Evolutionary conservation across 2,888 invertebrate genomes (phyloP), one percentile per base, ranked within the genome.

Genomic region (Odiellus spinosus): DNA sequence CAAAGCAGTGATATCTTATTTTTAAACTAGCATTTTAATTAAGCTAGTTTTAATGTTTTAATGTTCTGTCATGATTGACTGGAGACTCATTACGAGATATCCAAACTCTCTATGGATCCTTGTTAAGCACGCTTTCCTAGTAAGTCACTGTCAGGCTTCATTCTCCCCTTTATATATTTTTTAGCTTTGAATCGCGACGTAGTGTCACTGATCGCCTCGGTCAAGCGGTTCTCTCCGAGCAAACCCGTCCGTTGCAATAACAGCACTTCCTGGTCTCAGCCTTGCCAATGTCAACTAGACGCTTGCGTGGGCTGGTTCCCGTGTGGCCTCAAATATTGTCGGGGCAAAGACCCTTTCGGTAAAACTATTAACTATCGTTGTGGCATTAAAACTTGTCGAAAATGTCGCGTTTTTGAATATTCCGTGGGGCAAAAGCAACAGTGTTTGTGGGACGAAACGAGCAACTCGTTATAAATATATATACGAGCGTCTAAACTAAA

Each of bases 221-320:
- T 81, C 58, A 78, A 76, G 53, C 74, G 77, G 55, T 82, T 83
- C 62, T 81, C 83, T 49, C 68, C 71, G 14, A 57, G 72, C 52
- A 69, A 71, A 61, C 59, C 57, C 50, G 64, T 52, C 1, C 52
- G 55, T 18, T 63, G 63, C 53, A 56, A 56, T 44, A 60, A 59
- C 44, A 53, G 53, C 34, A 49, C 50, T 53, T 44, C 51, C 38
- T 49, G 50, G 40, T 55, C 54, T 53, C 55, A 62, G 48, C 79
- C 85, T 19, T 90, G 90, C 64, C 75, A 80, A 45, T 90, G 90
- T 64, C 80, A 80, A 46, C 71, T 88, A 58, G 83, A 88, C 71
- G 76, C 80, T 53, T 88, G 88, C 65, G 80, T 91, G 45, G 87
- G 87, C 45, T 93, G 91, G 91, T 93, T 88, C 67, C 91, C 93